phyloP scores from a whole-genome alignment of 2,888 invertebrate genomes.

The Tuberolachnus salignus region DNA sequence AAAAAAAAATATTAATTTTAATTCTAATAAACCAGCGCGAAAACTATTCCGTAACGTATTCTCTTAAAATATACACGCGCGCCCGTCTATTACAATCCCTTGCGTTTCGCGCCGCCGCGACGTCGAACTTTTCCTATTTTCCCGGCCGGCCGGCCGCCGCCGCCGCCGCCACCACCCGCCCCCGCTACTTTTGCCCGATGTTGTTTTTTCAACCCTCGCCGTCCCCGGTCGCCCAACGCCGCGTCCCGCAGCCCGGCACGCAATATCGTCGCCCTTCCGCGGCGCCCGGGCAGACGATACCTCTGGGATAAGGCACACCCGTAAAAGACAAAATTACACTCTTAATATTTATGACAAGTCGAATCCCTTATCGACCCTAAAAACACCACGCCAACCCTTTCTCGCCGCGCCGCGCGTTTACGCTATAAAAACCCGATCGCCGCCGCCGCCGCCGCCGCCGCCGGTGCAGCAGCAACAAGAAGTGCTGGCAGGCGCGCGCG shows the following conservation, averaged over 20 bases:
- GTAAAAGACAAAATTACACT: slow-evolving; percentile 57
- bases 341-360: slow-evolving; percentile 56
- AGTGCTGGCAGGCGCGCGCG: background rate
- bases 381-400: slow-evolving; percentile 56
- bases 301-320: slow-evolving; percentile 56
- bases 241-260: background rate
- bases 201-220: background rate
- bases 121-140: slow-evolving; percentile 42
- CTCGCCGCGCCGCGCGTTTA: slow-evolving; percentile 43
- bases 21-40: slow-evolving; percentile 40
- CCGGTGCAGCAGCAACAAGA: slow-evolving; percentile 13
- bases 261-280: background rate
- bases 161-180: background rate
- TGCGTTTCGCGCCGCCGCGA: background rate
- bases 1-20: slow-evolving; percentile 51
- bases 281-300: slow-evolving; percentile 42
- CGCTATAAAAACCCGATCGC: slow-evolving; percentile 56
- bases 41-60: background rate
- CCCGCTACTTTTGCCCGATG: too few species aligned
- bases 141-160: background rate
- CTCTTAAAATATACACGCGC: background rate
- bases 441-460: too few species aligned
- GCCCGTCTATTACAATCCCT: too few species aligned
- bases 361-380: slow-evolving; percentile 57
- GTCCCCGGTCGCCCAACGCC: background rate